These are phyloP conservation scores for Rhinogobius similis DNA, from an alignment of 2,113 vertebrate species.

Conservation along the genomic window DNA sequence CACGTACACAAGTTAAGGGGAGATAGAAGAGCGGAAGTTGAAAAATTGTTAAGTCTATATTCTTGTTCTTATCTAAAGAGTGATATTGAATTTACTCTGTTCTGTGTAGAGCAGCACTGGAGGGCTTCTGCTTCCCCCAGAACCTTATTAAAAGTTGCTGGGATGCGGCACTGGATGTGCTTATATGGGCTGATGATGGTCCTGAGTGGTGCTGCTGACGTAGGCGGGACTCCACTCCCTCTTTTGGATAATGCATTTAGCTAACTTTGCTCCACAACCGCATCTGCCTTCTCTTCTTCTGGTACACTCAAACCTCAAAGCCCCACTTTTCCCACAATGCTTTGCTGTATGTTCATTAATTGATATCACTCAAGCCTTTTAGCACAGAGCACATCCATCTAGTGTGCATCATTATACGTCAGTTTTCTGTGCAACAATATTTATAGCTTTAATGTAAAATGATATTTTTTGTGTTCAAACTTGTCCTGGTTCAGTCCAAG, in stretches of 20 bases:
- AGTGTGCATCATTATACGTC: not conserved
- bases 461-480: no score
- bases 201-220: not conserved
- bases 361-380: not conserved
- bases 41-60: no score
- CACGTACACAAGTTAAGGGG: no score
- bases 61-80: not conserved
- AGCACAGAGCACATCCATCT: not conserved
- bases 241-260: constrained; percentile 8
- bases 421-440: not conserved
- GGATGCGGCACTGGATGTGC: not conserved
- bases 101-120: not conserved
- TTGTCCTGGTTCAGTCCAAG: no score
- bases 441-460: no score
- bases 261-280: not conserved
- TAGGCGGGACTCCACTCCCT: not conserved
- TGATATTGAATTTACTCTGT: not conserved
- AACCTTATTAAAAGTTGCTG: not conserved
- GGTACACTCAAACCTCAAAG: not conserved
- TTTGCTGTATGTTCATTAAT: not conserved
- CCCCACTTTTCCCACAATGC: not conserved
- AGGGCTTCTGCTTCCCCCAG: not conserved
- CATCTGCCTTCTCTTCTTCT: not conserved
- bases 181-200: constrained; percentile 1
- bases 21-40: no score